Percentiles rank a stretch among this genome's conserved stretches.
phyloP scores from a whole-genome alignment of 2,113 vertebrate species.

The Tonatia bakeri region DNA sequence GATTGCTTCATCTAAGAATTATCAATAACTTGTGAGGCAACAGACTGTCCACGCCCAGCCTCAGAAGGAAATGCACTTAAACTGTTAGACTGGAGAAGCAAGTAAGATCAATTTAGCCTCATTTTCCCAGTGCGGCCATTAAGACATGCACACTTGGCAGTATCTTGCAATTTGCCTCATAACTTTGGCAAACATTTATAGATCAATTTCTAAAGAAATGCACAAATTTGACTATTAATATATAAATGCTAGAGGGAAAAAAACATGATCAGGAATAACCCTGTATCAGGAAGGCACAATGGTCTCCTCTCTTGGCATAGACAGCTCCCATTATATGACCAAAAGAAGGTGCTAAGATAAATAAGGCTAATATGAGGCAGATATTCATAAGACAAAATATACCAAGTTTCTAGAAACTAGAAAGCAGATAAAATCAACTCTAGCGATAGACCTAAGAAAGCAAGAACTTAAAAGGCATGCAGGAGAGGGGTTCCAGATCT shows the following conservation, averaged over 20 bases:
- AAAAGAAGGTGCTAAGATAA: neutral
- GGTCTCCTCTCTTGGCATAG: neutral
- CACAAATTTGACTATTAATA: neutral
- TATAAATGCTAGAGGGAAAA: neutral
- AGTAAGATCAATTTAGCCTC: neutral
- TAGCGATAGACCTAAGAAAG: neutral
- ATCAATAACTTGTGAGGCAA: constrained; percentile 60
- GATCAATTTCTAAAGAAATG: neutral
- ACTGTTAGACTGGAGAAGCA: constrained; percentile 19
- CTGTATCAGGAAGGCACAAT: neutral
- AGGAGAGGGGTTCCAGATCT: neutral
- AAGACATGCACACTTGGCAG: neutral
- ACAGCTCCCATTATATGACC: neutral
- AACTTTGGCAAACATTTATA: neutral
- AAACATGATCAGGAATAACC: neutral
- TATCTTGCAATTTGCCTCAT: neutral
- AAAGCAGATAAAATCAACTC: neutral
- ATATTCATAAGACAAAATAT: neutral
- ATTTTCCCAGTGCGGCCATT: neutral
- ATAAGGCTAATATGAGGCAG: neutral
- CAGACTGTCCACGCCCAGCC: neutral
- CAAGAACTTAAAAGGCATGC: neutral
- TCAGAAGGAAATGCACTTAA: constrained; percentile 36
- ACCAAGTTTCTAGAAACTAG: neutral
- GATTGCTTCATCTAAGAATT: constrained; percentile 72